These are phyloP conservation scores for Perizoma flavofasciatum DNA, from an alignment of 2,888 invertebrate species.

Conservation along the genomic window DNA sequence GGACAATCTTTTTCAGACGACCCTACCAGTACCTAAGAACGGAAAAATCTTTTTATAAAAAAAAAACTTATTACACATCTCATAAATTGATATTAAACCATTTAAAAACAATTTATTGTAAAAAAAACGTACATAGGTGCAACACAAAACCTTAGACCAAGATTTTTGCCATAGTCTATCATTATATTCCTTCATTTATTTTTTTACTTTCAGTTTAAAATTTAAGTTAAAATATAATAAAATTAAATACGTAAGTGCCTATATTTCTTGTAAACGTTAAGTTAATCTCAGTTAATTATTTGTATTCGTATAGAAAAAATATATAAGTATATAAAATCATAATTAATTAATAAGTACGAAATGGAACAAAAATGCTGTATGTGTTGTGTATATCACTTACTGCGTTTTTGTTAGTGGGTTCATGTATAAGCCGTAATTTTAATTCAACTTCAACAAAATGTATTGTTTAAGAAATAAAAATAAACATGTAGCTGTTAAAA, in stretches of 20 bases:
- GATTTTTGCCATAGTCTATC: too few relatives aligned
- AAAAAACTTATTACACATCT: too few relatives aligned
- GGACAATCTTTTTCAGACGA: too few relatives aligned
- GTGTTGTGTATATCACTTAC: neutral
- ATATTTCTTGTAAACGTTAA: slow-evolving; percentile 22
- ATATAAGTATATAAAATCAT: slow-evolving; percentile 1
- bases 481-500: slow-evolving; percentile 50
- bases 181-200: too few relatives aligned
- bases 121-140: too few relatives aligned
- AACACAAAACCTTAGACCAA: too few relatives aligned
- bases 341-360: neutral
- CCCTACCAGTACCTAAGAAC: too few relatives aligned
- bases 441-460: slow-evolving; percentile 31
- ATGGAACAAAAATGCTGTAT: slow-evolving; percentile 16
- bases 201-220: too few relatives aligned
- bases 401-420: slow-evolving; percentile 16
- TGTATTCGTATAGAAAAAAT: slow-evolving; percentile 2
- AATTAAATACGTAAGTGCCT: slow-evolving; percentile 14
- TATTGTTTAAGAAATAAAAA: slow-evolving; percentile 58
- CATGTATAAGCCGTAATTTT: slow-evolving; percentile 11
- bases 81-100: too few relatives aligned
- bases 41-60: too few relatives aligned
- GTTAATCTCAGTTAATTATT: slow-evolving; percentile 12
- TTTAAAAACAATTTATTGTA: too few relatives aligned
- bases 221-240: neutral